A percentile compares a stretch with the other conserved stretches of the same genome.
phyloP scores from a whole-genome alignment of 2,797 vertebrate species.

The Neoniphon sammara region DNA sequence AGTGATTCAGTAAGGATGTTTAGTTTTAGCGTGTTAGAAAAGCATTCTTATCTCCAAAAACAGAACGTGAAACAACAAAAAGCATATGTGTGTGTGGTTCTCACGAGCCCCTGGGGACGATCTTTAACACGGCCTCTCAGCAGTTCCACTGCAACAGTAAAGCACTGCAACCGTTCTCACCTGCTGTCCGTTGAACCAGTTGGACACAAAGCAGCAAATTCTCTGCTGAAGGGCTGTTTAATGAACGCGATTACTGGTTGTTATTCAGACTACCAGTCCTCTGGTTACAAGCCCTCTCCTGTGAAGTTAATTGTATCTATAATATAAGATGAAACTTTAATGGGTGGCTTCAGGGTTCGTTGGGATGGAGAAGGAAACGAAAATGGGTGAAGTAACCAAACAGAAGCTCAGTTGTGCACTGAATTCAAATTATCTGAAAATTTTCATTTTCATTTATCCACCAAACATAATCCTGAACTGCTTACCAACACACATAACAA shows the following conservation, averaged over 20 bases:
- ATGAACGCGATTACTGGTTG: constrained; percentile 3
- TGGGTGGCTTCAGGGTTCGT: constrained; percentile 6
- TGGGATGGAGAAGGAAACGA: constrained; percentile 6
- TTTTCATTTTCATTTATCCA: no score
- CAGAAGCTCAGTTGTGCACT: no score
- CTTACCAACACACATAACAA: background rate
- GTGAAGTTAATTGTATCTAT: constrained; percentile 16
- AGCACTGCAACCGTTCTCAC: constrained; percentile 40
- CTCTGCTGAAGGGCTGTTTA: no score
- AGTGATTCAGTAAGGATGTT: constrained; percentile 62
- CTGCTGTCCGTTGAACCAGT: constrained; percentile 30
- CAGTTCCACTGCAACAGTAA: constrained; percentile 26
- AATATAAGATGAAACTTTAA: constrained; percentile 21
- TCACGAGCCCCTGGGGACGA: constrained; percentile 42
- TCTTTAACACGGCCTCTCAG: constrained; percentile 61
- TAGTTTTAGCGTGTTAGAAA: constrained; percentile 55
- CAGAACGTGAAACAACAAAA: constrained; percentile 39
- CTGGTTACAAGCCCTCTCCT: constrained; percentile 16
- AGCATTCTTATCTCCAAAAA: constrained; percentile 19
- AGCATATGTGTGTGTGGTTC: constrained; percentile 55
- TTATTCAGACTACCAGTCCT: constrained; percentile 17
- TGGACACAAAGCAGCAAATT: background rate
- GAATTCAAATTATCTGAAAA: no score
- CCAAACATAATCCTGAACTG: background rate
- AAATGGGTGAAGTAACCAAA: no score